Percentiles rank a stretch among this genome's conserved stretches.
Evolutionary conservation across 2,797 vertebrate species (phyloP).

Genomic region (Remorina albescens): DNA sequence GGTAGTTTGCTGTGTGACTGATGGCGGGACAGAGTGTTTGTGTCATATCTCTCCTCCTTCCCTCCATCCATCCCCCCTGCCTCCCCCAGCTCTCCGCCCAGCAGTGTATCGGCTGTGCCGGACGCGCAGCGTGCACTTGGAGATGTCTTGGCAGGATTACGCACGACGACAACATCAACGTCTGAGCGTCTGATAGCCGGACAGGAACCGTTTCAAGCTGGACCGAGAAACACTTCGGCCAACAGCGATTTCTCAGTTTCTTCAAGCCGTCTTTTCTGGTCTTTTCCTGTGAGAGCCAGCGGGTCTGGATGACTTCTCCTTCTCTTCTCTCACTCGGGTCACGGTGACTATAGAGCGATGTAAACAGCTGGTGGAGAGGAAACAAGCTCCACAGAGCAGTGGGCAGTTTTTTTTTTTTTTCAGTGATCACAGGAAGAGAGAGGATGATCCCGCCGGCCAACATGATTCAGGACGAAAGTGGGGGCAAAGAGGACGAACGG

Average conservation of each 20-base stretch:
- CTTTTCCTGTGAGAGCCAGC: constrained; percentile 21
- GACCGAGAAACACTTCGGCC: constrained; percentile 6
- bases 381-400: constrained; percentile 48
- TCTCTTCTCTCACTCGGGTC: constrained; percentile 17
- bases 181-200: constrained; percentile 16
- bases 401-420: too few relatives aligned
- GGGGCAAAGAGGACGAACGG: constrained; percentile 78
- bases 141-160: constrained; percentile 70
- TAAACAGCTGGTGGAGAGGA: constrained; percentile 42
- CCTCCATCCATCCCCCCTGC: constrained; percentile 31
- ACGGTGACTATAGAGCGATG: constrained; percentile 54
- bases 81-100: constrained; percentile 54
- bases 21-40: constrained; percentile 30
- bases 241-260: not conserved
- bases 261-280: constrained; percentile 11
- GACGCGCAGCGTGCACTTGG: constrained; percentile 65
- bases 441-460: constrained; percentile 86
- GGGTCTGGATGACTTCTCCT: constrained; percentile 53
- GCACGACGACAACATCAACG: constrained; percentile 52
- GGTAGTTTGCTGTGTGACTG: constrained; percentile 22
- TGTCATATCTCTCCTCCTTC: constrained; percentile 60
- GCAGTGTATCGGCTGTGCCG: constrained; percentile 42
- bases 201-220: constrained; percentile 6
- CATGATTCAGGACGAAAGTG: constrained; percentile 81
- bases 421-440: constrained; percentile 42